Evolutionary conservation across 2,888 invertebrate genomes (phyloP).

Genomic region (Perdita meconis): DNA sequence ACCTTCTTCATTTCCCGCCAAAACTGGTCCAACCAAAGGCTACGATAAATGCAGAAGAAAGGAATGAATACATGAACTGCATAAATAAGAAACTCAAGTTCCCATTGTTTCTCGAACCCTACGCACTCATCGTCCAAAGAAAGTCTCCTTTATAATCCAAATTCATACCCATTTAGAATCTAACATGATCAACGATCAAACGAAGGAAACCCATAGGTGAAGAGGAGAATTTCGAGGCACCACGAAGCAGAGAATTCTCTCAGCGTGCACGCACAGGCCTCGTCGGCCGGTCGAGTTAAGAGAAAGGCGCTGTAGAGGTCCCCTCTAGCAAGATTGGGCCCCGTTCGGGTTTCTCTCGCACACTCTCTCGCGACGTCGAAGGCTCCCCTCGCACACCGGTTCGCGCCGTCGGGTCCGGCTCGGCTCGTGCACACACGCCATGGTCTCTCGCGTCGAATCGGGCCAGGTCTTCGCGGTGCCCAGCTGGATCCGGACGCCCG

Average conservation of each 20-base stretch:
- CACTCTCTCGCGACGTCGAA: constrained; percentile 64
- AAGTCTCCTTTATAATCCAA: not conserved
- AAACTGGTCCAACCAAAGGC: not conserved
- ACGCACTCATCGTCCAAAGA: not conserved
- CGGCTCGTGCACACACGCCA: constrained; percentile 67
- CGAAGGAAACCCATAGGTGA: not conserved
- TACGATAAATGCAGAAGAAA: not conserved
- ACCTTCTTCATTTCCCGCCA: constrained; percentile 23
- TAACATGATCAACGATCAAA: not conserved
- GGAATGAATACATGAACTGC: not conserved
- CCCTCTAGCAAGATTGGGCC: constrained; percentile 73
- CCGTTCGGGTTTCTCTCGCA: constrained; percentile 64
- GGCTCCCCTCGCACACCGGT: constrained; percentile 68
- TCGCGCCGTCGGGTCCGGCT: constrained; percentile 65
- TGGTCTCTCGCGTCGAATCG: constrained; percentile 70
- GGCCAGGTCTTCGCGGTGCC: constrained; percentile 62
- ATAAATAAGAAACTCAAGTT: not conserved
- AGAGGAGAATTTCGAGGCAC: not conserved
- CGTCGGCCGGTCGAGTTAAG: constrained; percentile 55
- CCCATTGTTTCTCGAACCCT: not conserved
- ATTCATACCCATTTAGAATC: not conserved
- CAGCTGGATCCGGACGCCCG: constrained; percentile 65
- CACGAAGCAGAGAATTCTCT: constrained; percentile 24
- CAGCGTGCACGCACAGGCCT: constrained; percentile 15
- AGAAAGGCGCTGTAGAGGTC: constrained; percentile 60